These are phyloP conservation scores for Spea multiplicata DNA, from an alignment of 2,113 vertebrate genomes.

Conservation along the genomic window DNA sequence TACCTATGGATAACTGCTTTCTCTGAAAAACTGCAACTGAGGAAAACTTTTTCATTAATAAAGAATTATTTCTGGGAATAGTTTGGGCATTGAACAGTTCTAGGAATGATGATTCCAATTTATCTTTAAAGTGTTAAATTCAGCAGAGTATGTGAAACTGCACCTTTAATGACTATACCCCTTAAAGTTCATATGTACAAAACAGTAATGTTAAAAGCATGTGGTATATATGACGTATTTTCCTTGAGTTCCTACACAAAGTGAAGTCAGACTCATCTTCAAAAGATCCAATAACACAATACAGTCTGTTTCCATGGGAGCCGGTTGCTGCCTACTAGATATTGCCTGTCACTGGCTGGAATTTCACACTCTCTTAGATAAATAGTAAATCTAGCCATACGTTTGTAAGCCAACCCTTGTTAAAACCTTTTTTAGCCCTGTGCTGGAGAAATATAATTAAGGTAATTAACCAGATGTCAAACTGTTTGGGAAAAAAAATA, in stretches of 20 bases:
- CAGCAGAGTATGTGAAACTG: too few relatives aligned
- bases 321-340: conserved; percentile 30
- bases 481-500: conserved; percentile 27
- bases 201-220: too few relatives aligned
- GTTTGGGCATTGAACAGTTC: too few relatives aligned
- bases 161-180: too few relatives aligned
- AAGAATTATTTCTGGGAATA: too few relatives aligned
- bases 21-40: too few relatives aligned
- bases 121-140: too few relatives aligned
- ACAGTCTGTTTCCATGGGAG: conserved; percentile 38
- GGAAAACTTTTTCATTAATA: too few relatives aligned
- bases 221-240: neutral
- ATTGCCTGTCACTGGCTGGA: conserved; percentile 43
- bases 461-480: conserved; percentile 46
- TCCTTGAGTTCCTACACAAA: neutral
- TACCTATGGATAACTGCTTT: too few relatives aligned
- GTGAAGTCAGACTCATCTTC: conserved; percentile 30
- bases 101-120: too few relatives aligned
- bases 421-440: conserved; percentile 45
- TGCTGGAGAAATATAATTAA: conserved; percentile 43
- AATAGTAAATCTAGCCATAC: conserved; percentile 47
- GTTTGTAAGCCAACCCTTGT: conserved; percentile 44
- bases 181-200: too few relatives aligned
- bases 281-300: conserved; percentile 37
- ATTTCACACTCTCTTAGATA: conserved; percentile 45